A percentile compares a stretch with the other conserved stretches of the same genome.
These are phyloP conservation scores for Drosophila subquinaria DNA, from an alignment of 2,888 invertebrate genomes.

Conservation along the genomic window DNA sequence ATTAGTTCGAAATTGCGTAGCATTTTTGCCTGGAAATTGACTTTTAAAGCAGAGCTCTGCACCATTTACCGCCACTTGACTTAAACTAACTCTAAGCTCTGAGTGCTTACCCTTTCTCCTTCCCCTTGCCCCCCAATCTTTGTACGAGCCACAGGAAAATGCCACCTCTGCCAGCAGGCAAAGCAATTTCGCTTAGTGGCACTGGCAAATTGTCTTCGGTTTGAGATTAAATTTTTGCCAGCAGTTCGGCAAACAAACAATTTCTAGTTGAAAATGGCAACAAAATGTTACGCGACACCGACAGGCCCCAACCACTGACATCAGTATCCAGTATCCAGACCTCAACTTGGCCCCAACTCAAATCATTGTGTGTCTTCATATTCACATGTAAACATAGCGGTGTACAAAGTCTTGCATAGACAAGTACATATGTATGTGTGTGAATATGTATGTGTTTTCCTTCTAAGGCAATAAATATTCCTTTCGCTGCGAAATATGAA, in stretches of 20 bases:
- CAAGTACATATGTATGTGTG: conserved; percentile 10
- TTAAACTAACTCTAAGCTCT: conserved; percentile 18
- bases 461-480: conserved; percentile 73
- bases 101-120: background rate
- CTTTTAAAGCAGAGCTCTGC: conserved; percentile 22
- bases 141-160: conserved; percentile 49
- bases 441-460: conserved; percentile 20
- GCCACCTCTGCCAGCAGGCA: conserved; percentile 53
- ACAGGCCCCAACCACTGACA: conserved; percentile 4
- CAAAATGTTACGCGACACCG: conserved; percentile 53
- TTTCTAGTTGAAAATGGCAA: conserved; percentile 65
- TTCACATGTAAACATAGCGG: conserved; percentile 37
- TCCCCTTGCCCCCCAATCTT: background rate
- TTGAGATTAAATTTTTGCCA: conserved; percentile 63
- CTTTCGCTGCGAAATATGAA: conserved; percentile 71
- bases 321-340: background rate
- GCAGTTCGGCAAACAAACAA: conserved; percentile 70
- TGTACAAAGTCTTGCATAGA: conserved; percentile 21
- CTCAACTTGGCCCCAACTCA: conserved; percentile 9
- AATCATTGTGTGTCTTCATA: conserved; percentile 45
- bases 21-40: conserved; percentile 30
- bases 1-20: conserved; percentile 33
- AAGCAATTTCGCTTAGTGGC: conserved; percentile 60
- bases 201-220: conserved; percentile 52
- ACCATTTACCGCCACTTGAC: conserved; percentile 52